Base-by-base conservation (phyloP, 2,888 invertebrate genomes). In the Plusia festucae region DNA sequence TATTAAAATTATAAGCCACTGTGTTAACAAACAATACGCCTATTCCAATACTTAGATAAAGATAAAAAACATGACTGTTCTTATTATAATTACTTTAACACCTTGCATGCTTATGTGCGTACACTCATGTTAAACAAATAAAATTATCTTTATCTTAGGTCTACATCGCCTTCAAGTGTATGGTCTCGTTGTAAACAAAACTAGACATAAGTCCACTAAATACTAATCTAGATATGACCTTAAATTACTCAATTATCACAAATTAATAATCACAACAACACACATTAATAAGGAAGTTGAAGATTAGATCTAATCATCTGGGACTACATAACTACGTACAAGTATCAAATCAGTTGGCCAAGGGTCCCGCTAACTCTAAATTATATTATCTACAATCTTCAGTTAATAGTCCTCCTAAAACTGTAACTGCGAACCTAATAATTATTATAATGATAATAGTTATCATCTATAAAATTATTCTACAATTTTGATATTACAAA, bases 221-320 rank as follows among this genome's bases (percentile, higher is more conserved):
- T 7, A 44, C 55, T 24, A 15, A 40, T 13, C n/a, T 30, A 53
- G 7, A 22, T 24, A 8, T n/a, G 24, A 15, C 52, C 52, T 13
- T 49, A 58, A n/a, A 40, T 40, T 34, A 40, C n/a, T 5, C 34
- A 60, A 62, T 22, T 34, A 68, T 55, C 49, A 54, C 49, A 16
- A 55, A 51, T 30, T 75, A 2, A 51, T 61, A 65, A 73, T 70
- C 53, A 60, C 61, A 5, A 46, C 60, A 58, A 32, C 32, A 54
- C 32, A 52, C 53, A 70, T 70, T 70, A 71, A 57, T 70, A 65
- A 71, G 74, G 77, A 83, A 80, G 63, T 70, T 53, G 59, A n/a
- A 68, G 76, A 79, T 82, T 75, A 82, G 71, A 79, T 82, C 73
- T 74, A 78, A 82, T 81, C 70, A 76, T 68, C 34, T 49, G 46